Base-by-base conservation (phyloP, 2,113 vertebrate genomes). In the Patagioenas fasciata region DNA sequence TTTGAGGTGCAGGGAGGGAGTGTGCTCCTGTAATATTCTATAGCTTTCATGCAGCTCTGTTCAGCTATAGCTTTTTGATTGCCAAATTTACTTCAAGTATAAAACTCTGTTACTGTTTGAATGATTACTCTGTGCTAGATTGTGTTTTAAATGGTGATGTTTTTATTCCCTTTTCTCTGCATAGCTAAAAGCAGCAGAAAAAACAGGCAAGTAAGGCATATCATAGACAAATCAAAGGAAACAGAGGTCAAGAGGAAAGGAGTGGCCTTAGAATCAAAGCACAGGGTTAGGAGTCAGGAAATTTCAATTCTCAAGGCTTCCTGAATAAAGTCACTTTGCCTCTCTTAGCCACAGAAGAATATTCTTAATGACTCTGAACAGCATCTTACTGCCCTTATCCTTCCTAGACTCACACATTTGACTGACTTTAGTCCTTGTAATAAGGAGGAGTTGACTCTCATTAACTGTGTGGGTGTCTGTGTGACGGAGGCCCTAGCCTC, bases 141-240 rank as follows among this genome's bases (percentile, higher is more conserved):
- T 47, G 25, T 32, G 44, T 67, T 94, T 83, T 71, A 90, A 70
- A 70, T 25, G 0, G 13, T 62, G 31, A 23, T 34, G n/a, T 44
- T 24, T 74, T 85, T 86, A 61, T 48, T 71, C 17, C 15, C 24
- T 67, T 78, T 86, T 64, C 32, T 83, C 14, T 16, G 56, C 24
- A 13, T 25, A 77, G 21, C 47, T 48, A 72, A 26, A 50, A 92
- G 31, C 44, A 82, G 48, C 13, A 40, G n/a, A 91, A 92, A 65
- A 25, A 92, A 80, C 18, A 61, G 57, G 26, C 34, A 79, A 81
- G 62, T 57, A 36, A 75, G 44, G 73, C 25, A 5, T 11, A 74
- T 50, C 42, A 74, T 64, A 77, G 31, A 88, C 28, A 88, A 94
- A 91, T 44, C 24, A 66, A 38, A 91, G 79, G 54, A 91, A 96